These are phyloP conservation scores for Lerema accius DNA, from an alignment of 1,140 invertebrate genomes.

Conservation along the genomic window DNA sequence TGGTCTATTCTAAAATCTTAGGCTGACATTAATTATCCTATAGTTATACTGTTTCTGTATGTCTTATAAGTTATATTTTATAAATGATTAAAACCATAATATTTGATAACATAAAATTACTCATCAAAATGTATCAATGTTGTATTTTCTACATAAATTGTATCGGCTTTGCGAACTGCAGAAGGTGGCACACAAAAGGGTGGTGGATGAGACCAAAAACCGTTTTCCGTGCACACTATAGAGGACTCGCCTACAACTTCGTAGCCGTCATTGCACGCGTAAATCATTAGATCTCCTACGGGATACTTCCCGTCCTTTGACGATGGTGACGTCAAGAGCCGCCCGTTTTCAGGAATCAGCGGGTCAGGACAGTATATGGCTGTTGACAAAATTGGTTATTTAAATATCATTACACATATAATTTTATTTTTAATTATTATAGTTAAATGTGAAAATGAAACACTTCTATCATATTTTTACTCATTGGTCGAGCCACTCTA, in stretches of 20 bases:
- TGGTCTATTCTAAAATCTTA: no score
- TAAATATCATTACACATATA: no score
- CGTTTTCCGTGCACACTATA: conserved; percentile 93
- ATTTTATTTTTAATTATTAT: no score
- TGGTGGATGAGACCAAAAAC: conserved; percentile 93
- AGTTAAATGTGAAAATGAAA: no score
- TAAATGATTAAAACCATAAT: no score
- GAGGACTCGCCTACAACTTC: conserved; percentile 90
- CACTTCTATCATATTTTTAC: no score
- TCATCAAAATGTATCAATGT: conserved; percentile 69
- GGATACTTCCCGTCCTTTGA: conserved; percentile 84
- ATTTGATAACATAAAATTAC: conserved; percentile 34
- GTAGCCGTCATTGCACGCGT: conserved; percentile 87
- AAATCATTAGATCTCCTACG: conserved; percentile 91
- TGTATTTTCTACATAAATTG: conserved; percentile 70
- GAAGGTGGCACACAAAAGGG: conserved; percentile 86
- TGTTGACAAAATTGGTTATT: conserved; percentile 82
- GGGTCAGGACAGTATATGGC: conserved; percentile 91
- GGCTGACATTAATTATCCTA: no score
- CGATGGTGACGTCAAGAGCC: conserved; percentile 55
- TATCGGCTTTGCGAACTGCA: conserved; percentile 75
- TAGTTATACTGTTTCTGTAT: no score
- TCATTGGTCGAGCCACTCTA: no score
- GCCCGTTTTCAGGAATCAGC: conserved; percentile 87
- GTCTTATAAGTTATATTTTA: no score